phyloP scores from a whole-genome alignment of 2,888 invertebrate genomes.

The Meandrusa payeni region DNA sequence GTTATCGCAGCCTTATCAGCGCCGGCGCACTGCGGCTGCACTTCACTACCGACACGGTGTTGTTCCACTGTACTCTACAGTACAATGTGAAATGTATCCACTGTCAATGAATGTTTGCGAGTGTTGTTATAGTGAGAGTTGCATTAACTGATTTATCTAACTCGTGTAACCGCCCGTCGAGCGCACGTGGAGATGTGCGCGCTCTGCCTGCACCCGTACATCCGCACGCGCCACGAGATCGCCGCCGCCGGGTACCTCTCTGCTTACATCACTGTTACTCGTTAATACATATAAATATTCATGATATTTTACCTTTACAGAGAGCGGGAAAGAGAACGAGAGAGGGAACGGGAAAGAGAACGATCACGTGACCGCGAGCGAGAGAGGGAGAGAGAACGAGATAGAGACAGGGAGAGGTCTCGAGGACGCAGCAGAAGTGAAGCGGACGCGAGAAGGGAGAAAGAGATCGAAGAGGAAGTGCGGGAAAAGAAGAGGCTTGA shows the following conservation, averaged over 20 bases:
- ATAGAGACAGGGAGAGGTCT: conserved; percentile 66
- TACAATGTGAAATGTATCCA: too few species aligned
- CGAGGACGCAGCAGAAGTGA: conserved; percentile 75
- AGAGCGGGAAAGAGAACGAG: conserved; percentile 52
- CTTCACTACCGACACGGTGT: too few species aligned
- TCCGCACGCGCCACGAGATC: conserved; percentile 60
- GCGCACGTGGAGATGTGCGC: too few species aligned
- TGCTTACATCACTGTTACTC: too few species aligned
- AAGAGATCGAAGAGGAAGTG: conserved; percentile 95
- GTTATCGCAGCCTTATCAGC: too few species aligned
- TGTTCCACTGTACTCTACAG: too few species aligned
- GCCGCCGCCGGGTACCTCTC: conserved; percentile 7
- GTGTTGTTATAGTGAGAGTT: too few species aligned
- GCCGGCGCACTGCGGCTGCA: too few species aligned
- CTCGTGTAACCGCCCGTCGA: too few species aligned
- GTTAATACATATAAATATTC: too few species aligned
- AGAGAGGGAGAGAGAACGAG: conserved; percentile 57
- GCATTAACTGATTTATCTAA: too few species aligned
- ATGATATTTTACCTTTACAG: conserved; percentile 46
- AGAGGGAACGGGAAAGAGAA: conserved; percentile 40
- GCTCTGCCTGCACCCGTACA: conserved; percentile 53
- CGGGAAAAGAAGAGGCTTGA: conserved; percentile 94
- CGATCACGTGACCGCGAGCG: conserved; percentile 51
- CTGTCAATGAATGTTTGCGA: too few species aligned
- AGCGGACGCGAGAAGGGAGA: conserved; percentile 85